phyloP scores from a whole-genome alignment of 2,797 vertebrate genomes.

The Scolopax bukidnonensis region DNA sequence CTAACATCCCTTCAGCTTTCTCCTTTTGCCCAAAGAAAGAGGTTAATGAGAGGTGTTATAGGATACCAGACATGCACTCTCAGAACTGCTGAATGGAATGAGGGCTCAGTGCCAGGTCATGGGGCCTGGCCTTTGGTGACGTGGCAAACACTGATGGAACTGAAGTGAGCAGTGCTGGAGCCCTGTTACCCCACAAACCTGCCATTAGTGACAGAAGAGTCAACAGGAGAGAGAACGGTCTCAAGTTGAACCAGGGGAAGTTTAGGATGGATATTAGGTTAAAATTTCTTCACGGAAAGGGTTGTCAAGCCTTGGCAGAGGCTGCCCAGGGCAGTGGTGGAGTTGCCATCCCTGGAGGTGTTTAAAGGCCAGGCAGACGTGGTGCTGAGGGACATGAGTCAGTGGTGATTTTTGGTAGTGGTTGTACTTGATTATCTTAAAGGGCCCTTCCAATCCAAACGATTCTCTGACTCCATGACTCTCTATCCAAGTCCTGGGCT shows the following conservation, averaged over 20 bases:
- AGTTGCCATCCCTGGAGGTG: background rate
- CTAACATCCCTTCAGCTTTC: background rate
- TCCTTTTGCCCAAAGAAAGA: background rate
- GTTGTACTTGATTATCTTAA: background rate
- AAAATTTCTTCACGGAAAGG: background rate
- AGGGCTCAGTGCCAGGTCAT: background rate
- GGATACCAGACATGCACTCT: accelerated
- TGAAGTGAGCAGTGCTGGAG: background rate
- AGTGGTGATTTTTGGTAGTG: too few species aligned
- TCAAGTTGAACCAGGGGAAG: background rate
- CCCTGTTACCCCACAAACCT: background rate
- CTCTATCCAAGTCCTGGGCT: accelerated
- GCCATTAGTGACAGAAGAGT: background rate
- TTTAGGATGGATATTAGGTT: background rate
- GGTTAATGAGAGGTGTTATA: background rate
- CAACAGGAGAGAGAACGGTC: background rate
- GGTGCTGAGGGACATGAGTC: background rate
- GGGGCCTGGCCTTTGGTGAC: background rate
- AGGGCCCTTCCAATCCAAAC: background rate
- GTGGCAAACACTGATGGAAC: accelerated
- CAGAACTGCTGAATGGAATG: background rate
- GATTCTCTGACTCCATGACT: background rate
- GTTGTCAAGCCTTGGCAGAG: background rate
- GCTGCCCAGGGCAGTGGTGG: background rate
- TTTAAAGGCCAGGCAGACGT: background rate